phyloP scores from a whole-genome alignment of 2,888 invertebrate species.

The Oscheius sp. region DNA sequence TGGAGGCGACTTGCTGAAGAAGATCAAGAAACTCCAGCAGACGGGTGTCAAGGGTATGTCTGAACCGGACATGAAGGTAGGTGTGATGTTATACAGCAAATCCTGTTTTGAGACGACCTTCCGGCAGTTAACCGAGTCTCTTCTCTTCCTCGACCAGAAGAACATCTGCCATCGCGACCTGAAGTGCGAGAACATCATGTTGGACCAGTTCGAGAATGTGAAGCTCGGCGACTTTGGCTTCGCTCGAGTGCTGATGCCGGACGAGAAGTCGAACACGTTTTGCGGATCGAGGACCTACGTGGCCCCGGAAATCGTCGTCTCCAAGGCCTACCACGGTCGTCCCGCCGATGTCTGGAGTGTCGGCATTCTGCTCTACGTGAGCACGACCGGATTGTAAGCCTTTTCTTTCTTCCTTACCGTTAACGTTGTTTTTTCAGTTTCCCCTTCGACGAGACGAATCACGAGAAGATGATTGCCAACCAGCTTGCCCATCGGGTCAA shows the following conservation, averaged over 20 bases:
- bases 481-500: not conserved
- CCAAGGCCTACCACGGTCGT: conserved; percentile 6
- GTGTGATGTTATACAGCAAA: no score
- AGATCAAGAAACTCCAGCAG: conserved; percentile 76
- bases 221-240: conserved; percentile 37
- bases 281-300: conserved; percentile 89
- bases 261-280: conserved; percentile 82
- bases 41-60: conserved; percentile 77
- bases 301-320: conserved; percentile 82
- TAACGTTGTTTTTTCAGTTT: not conserved
- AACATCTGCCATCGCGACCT: conserved; percentile 77
- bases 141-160: conserved; percentile 53
- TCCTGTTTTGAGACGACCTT: conserved; percentile 50
- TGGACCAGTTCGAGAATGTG: conserved; percentile 66
- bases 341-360: conserved; percentile 84
- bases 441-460: conserved; percentile 9
- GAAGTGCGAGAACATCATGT: conserved; percentile 81
- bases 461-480: conserved; percentile 2
- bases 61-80: conserved; percentile 75
- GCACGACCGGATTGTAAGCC: conserved; percentile 75
- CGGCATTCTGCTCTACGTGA: conserved; percentile 83
- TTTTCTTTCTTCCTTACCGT: not conserved
- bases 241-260: conserved; percentile 10
- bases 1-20: conserved; percentile 80
- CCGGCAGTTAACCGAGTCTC: conserved; percentile 18